These are phyloP conservation scores for Loriculus beryllinus DNA, from an alignment of 2,797 vertebrate genomes.

Conservation along the genomic window DNA sequence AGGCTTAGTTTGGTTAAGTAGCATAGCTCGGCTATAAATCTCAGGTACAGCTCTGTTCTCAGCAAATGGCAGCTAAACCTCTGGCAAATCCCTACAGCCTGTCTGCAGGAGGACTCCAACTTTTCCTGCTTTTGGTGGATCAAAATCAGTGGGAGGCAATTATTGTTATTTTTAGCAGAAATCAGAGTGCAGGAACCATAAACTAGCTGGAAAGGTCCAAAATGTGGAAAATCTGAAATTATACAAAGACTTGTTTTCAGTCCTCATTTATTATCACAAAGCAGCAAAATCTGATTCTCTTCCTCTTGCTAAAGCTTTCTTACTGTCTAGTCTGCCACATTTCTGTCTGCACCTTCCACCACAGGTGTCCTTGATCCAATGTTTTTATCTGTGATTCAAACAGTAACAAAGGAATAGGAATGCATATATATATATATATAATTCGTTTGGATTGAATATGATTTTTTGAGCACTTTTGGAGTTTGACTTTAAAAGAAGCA, in stretches of 20 bases:
- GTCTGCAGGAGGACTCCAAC: neutral
- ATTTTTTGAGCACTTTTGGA: neutral
- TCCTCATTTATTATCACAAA: neutral
- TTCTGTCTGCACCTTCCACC: neutral
- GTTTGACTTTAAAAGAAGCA: neutral
- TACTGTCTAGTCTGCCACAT: neutral
- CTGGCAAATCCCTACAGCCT: neutral
- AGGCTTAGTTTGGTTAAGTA: neutral
- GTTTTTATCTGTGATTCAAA: neutral
- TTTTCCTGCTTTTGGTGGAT: constrained; percentile 15
- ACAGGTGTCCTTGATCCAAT: neutral
- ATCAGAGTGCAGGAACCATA: constrained; percentile 1
- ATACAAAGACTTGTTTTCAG: neutral
- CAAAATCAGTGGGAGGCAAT: constrained; percentile 37
- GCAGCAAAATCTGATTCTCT: neutral
- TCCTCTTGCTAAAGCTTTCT: neutral
- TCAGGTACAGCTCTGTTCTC: neutral
- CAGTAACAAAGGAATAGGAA: neutral
- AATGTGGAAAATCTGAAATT: constrained; percentile 50
- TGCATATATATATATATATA: neutral
- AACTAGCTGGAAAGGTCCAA: constrained; percentile 10
- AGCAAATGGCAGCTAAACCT: neutral
- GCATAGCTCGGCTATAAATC: neutral
- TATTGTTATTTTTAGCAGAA: constrained; percentile 52
- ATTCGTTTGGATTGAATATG: neutral